Base-by-base conservation (phyloP, 2,113 vertebrate genomes). In the Macaca nemestrina region DNA sequence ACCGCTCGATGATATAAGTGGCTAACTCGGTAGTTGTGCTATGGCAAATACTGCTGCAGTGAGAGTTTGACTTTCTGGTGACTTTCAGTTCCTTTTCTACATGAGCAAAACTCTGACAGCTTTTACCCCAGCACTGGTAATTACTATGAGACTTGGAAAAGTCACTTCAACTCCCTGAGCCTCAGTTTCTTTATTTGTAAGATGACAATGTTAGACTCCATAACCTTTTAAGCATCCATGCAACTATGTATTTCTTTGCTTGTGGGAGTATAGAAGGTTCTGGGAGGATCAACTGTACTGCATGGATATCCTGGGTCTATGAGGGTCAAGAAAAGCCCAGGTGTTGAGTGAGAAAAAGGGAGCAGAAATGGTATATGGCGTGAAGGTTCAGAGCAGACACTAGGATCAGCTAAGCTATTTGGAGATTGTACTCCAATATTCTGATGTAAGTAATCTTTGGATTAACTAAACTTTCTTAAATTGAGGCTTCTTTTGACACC, bases 401-500 rank as follows among this genome's bases (percentile, higher is more conserved):
- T 3, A 57, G 84, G 20, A 80, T 40, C 32, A 80, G 16, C 14
- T 76, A 90, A 18, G 25, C 38, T 76, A 89, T 75, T 40, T 32
- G 3, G n/a, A 90, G 70, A 75, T 59, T 92, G 86, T 80, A 88
- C 70, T 88, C 32, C 61, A 70, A 12, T 13, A 75, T 68, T 72
- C 80, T 67, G 72, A 17, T 43, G 35, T 32, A 86, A 95, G 57
- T 59, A 76, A 68, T 80, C 35, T 90, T 67, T 88, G 75, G 8
- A 80, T 81, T 87, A 72, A 64, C 80, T 83, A 32, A 81, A 14
- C 11, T 43, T 81, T 76, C 18, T 88, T 68, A 79, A 92, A 55
- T 55, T 78, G 48, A 94, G 80, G 75, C 92, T 95, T 95, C 43
- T 93, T 52, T 38, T 52, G 35, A 20, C 70, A 84, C 12, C 80